Base-by-base conservation (phyloP, 2,113 vertebrate species). In the Orthochromis malagaraziensis region DNA sequence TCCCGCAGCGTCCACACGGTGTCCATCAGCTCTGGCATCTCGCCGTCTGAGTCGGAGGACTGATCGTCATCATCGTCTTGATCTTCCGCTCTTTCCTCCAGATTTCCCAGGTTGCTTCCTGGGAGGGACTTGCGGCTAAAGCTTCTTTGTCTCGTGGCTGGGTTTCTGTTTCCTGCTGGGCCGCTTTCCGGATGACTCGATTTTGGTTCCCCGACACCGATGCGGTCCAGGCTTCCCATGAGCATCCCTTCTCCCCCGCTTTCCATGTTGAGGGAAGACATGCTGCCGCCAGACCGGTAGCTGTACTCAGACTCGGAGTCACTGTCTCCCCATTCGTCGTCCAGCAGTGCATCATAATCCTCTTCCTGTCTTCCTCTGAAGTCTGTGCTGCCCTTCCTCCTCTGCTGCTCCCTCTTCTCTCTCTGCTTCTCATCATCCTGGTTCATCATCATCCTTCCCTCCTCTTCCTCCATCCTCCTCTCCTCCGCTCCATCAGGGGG, bases 401-500 rank as follows among this genome's bases (percentile, higher is more conserved):
- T 95, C 63, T 57, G 88, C 49, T 19, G 31, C 87, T 75, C 38
- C 58, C 3, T n/a, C 3, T 82, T 87, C 70, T 86, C 87, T 6
- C 49, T 90, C 24, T 85, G 77, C 1, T 92, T 84, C 17, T 65
- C 54, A n/a, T 96, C 42, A 2, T 75, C 57, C 1, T 95, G 68
- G 13, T 13, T 60, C 75, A 79, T 82, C 84, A 84, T 55, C 85
- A 70, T 93, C 6, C 84, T 86, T 6, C 91, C 85, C 51, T 94
- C 97, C 55, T 96, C 96, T 38, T 94, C 94, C 81, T 92, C 87
- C 88, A 94, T 79, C 82, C 92, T 92, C 2, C 93, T 84, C 53
- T 97, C 95, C 93, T 99, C 98, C 0, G 98, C 97, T 4, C 98
- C 98, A 11, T 99, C 98, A 0, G 97, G 98, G 16, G 98, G 98